These are phyloP conservation scores for Metridium senile DNA, from an alignment of 92 coral and sea anemone genomes.

Conservation along the genomic window DNA sequence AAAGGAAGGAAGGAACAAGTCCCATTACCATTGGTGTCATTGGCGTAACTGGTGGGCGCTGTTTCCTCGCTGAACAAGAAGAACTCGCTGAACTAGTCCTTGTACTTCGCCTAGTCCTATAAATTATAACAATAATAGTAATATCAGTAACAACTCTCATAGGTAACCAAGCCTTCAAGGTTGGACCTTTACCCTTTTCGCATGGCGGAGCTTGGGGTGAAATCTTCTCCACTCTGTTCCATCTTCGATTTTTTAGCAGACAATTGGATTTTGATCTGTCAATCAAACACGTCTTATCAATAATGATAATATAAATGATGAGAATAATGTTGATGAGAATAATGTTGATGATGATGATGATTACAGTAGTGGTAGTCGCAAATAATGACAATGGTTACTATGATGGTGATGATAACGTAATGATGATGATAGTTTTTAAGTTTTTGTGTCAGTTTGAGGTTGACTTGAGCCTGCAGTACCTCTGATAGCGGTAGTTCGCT, in stretches of 20 bases:
- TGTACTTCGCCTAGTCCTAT: slow-evolving; percentile 9
- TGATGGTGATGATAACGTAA: no score
- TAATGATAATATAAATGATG: no score
- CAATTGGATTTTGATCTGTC: slow-evolving; percentile 59
- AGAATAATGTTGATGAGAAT: no score
- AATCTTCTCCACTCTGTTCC: slow-evolving; percentile 72
- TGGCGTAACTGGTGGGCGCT: slow-evolving; percentile 11
- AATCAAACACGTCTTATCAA: background rate
- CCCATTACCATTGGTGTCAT: slow-evolving; percentile 25
- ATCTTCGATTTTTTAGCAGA: slow-evolving; percentile 23
- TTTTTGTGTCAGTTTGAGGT: no score
- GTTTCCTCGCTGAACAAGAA: slow-evolving; percentile 5
- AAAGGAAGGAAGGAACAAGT: background rate
- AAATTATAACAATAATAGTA: background rate
- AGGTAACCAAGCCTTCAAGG: background rate
- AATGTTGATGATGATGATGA: no score
- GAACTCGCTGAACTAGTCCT: slow-evolving; percentile 1
- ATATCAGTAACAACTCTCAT: background rate
- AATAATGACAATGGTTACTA: no score
- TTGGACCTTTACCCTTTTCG: slow-evolving; percentile 31
- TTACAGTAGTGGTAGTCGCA: no score
- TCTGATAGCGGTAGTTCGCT: slow-evolving; percentile 65
- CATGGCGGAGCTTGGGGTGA: slow-evolving; percentile 71
- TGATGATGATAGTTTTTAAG: no score
- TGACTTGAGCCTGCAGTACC: slow-evolving; percentile 50